Percentiles rank a stretch among this genome's conserved stretches.
These are phyloP conservation scores for Acanthis flammea DNA, from an alignment of 2,797 vertebrate genomes.

Conservation along the genomic window DNA sequence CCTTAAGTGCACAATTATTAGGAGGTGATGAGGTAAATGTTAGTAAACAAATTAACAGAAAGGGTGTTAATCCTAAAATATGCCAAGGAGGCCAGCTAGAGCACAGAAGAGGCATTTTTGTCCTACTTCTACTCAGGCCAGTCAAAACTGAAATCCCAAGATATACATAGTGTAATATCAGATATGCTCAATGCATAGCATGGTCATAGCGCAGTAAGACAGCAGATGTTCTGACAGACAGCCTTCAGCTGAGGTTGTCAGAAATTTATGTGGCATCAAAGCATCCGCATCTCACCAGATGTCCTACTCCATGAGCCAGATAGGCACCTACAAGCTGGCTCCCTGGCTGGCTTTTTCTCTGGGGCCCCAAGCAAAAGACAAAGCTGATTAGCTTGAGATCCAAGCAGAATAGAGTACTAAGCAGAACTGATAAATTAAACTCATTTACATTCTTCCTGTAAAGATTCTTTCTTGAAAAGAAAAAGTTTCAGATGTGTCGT, in stretches of 20 bases:
- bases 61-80: not conserved
- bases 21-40: not conserved
- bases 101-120: not conserved
- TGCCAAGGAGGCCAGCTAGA: not conserved
- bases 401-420: not conserved
- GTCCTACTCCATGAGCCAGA: not conserved
- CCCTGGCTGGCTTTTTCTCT: constrained; percentile 7
- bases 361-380: not conserved
- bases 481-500: not conserved
- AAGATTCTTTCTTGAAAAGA: not conserved
- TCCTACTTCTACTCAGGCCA: not conserved
- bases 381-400: constrained; percentile 24
- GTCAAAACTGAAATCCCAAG: not conserved
- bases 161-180: not conserved
- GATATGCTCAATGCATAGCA: not conserved
- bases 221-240: constrained; percentile 45
- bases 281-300: constrained; percentile 4
- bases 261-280: constrained; percentile 47
- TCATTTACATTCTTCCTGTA: constrained; percentile 24
- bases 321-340: constrained; percentile 25
- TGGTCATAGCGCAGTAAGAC: not conserved
- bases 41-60: not conserved
- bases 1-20: not conserved
- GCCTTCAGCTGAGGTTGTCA: constrained; percentile 25
- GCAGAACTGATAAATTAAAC: not conserved